Percentiles rank a stretch among this genome's conserved stretches.
phyloP scores from a whole-genome alignment of 1,140 invertebrate genomes.

The Laupala kohalensis region DNA sequence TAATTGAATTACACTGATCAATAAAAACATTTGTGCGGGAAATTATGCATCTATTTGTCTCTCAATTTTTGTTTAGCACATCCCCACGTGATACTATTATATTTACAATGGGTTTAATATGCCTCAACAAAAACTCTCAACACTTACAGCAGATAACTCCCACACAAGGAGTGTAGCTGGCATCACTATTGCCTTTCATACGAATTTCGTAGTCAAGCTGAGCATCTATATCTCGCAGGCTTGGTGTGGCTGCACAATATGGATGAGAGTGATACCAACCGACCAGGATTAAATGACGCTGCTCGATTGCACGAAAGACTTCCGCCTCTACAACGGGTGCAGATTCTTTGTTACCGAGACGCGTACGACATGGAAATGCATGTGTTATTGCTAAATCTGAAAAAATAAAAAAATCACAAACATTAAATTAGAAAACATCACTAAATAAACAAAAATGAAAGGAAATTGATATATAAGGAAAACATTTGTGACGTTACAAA shows the following conservation, averaged over 20 bases:
- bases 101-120: too few species aligned
- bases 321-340: slow-evolving; percentile 60
- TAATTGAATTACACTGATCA: too few species aligned
- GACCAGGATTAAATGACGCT: slow-evolving; percentile 63
- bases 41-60: too few species aligned
- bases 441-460: neutral
- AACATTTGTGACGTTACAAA: too few species aligned
- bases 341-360: slow-evolving; percentile 60
- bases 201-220: slow-evolving; percentile 90
- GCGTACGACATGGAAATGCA: slow-evolving; percentile 77
- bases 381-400: slow-evolving; percentile 72
- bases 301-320: slow-evolving; percentile 70
- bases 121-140: neutral
- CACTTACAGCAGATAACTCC: slow-evolving; percentile 80
- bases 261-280: slow-evolving; percentile 98
- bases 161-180: slow-evolving; percentile 81
- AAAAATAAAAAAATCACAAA: slow-evolving; percentile 23
- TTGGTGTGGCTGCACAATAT: slow-evolving; percentile 71
- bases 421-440: neutral
- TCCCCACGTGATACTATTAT: too few species aligned
- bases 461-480: too few species aligned
- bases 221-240: slow-evolving; percentile 76
- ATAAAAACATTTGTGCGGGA: too few species aligned
- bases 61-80: too few species aligned
- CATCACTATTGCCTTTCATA: slow-evolving; percentile 80